These are phyloP conservation scores for Coracias cyanogaster DNA, from an alignment of 2,797 vertebrate species.

Conservation along the genomic window DNA sequence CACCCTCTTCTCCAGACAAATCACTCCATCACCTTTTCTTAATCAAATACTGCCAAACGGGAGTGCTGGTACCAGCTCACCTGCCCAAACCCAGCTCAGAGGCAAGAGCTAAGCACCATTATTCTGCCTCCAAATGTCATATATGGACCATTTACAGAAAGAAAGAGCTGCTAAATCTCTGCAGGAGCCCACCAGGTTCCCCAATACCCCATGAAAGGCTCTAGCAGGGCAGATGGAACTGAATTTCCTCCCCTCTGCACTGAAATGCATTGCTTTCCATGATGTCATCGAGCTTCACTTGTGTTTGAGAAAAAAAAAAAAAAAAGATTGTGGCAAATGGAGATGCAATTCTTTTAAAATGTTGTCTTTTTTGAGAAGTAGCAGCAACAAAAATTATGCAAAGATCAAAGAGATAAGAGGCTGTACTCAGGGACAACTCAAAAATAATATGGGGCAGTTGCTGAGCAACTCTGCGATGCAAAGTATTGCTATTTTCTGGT, in stretches of 20 bases:
- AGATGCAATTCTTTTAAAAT: slow-evolving; percentile 16
- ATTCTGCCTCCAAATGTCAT: neutral
- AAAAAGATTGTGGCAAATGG: neutral
- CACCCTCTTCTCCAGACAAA: neutral
- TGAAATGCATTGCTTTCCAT: neutral
- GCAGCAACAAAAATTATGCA: slow-evolving; percentile 13
- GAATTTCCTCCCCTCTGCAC: neutral
- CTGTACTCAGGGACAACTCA: slow-evolving; percentile 13
- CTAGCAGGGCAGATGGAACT: neutral
- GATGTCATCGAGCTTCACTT: neutral
- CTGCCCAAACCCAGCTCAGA: neutral
- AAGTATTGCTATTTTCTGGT: slow-evolving; percentile 38
- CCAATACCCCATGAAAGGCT: neutral
- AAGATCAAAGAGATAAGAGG: slow-evolving; percentile 70
- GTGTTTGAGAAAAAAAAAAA: neutral
- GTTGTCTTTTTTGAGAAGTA: slow-evolving; percentile 24
- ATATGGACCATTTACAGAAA: neutral
- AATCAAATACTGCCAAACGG: neutral
- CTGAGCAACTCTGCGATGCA: slow-evolving; percentile 60
- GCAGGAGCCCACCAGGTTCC: neutral
- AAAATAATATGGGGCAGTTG: slow-evolving; percentile 47
- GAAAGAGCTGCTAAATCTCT: neutral
- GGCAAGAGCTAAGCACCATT: neutral
- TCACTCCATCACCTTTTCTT: neutral
- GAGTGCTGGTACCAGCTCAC: fast-evolving